These are phyloP conservation scores for Nothocercus nigrocapillus DNA, from an alignment of 2,113 vertebrate genomes.

Conservation along the genomic window DNA sequence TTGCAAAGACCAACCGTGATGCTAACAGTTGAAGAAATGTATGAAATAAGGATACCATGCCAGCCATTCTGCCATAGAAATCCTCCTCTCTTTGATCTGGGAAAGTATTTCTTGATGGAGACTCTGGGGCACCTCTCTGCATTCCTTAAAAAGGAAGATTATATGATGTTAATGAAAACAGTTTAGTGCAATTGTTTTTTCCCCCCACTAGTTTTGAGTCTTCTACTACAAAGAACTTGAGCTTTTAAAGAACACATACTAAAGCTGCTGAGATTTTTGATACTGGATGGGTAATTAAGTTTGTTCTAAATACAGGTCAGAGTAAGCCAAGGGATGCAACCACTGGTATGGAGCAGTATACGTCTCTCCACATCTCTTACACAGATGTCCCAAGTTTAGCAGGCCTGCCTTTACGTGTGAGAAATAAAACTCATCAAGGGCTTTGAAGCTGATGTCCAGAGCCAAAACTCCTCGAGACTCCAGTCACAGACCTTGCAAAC, in stretches of 20 bases:
- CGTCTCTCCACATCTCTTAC: background rate
- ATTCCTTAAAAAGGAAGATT: background rate
- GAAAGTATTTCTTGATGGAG: slow-evolving; percentile 66
- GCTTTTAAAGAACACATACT: background rate
- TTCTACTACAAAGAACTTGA: background rate
- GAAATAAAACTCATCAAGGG: background rate
- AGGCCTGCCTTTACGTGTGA: rapidly evolving
- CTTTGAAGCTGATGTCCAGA: background rate
- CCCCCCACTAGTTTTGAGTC: background rate
- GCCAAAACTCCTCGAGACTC: background rate
- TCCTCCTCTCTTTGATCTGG: slow-evolving; percentile 80
- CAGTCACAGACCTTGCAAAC: background rate
- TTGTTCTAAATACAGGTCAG: background rate
- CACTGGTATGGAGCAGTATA: background rate
- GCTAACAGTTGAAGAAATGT: background rate
- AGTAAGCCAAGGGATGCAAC: background rate
- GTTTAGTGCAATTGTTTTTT: background rate
- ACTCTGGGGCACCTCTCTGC: slow-evolving; percentile 17
- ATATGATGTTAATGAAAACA: background rate
- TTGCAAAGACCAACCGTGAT: background rate
- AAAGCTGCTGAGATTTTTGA: background rate
- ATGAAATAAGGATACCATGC: slow-evolving; percentile 78
- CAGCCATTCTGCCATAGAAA: slow-evolving; percentile 84
- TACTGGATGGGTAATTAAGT: background rate
- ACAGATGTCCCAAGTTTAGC: background rate